Percentiles rank a stretch among this genome's conserved stretches.
Evolutionary conservation across 2,113 vertebrate genomes (phyloP).

Genomic region (Sander vitreus): DNA sequence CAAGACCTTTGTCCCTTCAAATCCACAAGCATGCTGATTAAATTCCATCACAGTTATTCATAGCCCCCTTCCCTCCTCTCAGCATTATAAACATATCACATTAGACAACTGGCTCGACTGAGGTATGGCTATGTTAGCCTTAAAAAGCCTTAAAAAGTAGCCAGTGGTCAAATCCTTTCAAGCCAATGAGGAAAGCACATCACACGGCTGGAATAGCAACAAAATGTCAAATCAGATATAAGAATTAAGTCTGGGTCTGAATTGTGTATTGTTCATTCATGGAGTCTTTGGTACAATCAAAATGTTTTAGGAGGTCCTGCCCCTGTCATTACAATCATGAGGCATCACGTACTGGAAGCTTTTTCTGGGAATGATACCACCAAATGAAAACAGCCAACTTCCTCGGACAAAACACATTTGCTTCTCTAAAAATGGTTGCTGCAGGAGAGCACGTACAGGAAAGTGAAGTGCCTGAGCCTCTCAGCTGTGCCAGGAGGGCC

Average conservation of each 20-base stretch:
- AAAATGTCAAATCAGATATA: constrained; percentile 70
- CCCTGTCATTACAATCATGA: constrained; percentile 27
- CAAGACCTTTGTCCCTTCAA: constrained; percentile 54
- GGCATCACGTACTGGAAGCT: constrained; percentile 37
- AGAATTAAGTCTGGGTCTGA: constrained; percentile 36
- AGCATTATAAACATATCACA: constrained; percentile 30
- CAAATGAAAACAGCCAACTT: constrained; percentile 58
- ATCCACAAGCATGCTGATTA: constrained; percentile 60
- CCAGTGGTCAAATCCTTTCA: constrained; percentile 5
- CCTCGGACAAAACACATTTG: constrained; percentile 55
- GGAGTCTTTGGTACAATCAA: constrained; percentile 27
- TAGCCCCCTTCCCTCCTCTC: constrained; percentile 12
- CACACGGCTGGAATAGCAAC: constrained; percentile 30
- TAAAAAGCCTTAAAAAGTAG: not conserved
- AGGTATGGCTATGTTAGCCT: not conserved
- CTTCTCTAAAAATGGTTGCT: constrained; percentile 39
- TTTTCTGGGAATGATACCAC: constrained; percentile 43
- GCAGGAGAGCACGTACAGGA: constrained; percentile 27
- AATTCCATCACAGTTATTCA: constrained; percentile 71
- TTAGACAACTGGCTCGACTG: not conserved
- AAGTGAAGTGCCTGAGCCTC: not conserved
- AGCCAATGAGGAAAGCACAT: constrained; percentile 39
- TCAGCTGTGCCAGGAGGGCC: not conserved
- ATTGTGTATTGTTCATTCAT: constrained; percentile 41
- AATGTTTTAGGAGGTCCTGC: constrained; percentile 24